A percentile compares a stretch with the other conserved stretches of the same genome.
Conservation (phyloP, 2,113 vertebrate genomes). For the Plotosus lineatus region DNA sequence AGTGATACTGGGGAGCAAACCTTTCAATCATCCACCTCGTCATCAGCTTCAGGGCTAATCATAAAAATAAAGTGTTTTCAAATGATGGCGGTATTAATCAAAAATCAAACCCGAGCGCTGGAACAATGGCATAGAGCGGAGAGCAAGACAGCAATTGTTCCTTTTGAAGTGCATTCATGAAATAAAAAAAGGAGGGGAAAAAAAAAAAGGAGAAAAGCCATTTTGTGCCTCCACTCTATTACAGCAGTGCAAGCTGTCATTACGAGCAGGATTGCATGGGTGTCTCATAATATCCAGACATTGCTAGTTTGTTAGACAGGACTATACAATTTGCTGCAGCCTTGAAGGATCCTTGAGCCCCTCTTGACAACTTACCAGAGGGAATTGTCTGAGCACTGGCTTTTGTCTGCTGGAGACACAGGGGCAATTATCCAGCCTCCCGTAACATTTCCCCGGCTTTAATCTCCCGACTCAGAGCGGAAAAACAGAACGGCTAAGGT, state of each 20-base stretch:
- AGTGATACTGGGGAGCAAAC: constrained; percentile 61
- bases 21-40: constrained; percentile 66
- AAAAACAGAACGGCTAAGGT: constrained; percentile 73
- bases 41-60: constrained; percentile 50
- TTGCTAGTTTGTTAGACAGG: constrained; percentile 78
- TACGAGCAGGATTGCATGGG: constrained; percentile 67
- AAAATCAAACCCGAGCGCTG: constrained; percentile 63
- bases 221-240: constrained; percentile 69
- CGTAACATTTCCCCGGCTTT: constrained; percentile 78
- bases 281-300: constrained; percentile 76
- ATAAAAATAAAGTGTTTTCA: constrained; percentile 51
- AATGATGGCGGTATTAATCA: constrained; percentile 65
- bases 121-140: constrained; percentile 42
- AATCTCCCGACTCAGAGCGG: constrained; percentile 75
- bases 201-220: constrained; percentile 61
- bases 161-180: constrained; percentile 62
- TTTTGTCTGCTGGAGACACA: constrained; percentile 74
- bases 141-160: constrained; percentile 63
- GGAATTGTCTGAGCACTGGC: constrained; percentile 75
- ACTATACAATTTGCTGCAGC: constrained; percentile 76
- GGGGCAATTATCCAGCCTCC: constrained; percentile 77
- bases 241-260: constrained; percentile 71
- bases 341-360: constrained; percentile 74
- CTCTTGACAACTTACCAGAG: constrained; percentile 68
- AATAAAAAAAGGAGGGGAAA: constrained; percentile 34